Evolutionary conservation across 2,113 vertebrate species (phyloP), one percentile per base, ranked within the genome.

Genomic region (Progne subis): DNA sequence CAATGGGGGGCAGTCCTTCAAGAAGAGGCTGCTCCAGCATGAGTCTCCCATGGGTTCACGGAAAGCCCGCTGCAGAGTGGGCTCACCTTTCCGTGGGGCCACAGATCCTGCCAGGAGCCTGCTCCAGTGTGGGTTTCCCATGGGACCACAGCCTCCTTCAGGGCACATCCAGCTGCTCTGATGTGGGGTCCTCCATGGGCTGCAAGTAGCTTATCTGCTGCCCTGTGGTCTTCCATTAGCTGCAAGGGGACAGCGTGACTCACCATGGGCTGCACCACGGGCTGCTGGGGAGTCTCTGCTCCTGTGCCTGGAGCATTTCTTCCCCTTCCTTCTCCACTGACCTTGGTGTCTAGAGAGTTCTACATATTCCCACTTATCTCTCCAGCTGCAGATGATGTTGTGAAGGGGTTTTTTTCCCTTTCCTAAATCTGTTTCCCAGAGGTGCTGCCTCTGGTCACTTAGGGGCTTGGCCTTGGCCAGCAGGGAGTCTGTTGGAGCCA

Each of bases 231-330:
- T n/a, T 56, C 9, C 52, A 4, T 65, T 52, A 31, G 44, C 31
- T 59, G 55, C 46, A 32, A 5, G 26, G 18, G 12, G 8, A 32
- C 44, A 28, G 37, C 23, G 44, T 74, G 46, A 32, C 44, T 59
- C 32, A 37, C 31, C n/a, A 15, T 0, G 0, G 50, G 12, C 26
- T 81, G 52, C 77, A 26, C 31, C n/a, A 15, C 0, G 0, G 50
- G 12, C 26, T 81, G 52, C 77, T 46, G 37, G 18, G 37, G 18
- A 74, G 17, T 65, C 32, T 81, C 18, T n/a, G 8, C 18, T 44
- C 6, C 8, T 65, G 37, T 37, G 39, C 19, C 11, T 39, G 53
- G 53, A n/a, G 23, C 46, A 41, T 15, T 26, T 82, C 37, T 50
- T 67, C 8, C 4, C 13, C 13, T 9, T 50, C 21, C 37, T 23